Base-by-base conservation (phyloP, 1,140 invertebrate species). In the Bombus fervidus region DNA sequence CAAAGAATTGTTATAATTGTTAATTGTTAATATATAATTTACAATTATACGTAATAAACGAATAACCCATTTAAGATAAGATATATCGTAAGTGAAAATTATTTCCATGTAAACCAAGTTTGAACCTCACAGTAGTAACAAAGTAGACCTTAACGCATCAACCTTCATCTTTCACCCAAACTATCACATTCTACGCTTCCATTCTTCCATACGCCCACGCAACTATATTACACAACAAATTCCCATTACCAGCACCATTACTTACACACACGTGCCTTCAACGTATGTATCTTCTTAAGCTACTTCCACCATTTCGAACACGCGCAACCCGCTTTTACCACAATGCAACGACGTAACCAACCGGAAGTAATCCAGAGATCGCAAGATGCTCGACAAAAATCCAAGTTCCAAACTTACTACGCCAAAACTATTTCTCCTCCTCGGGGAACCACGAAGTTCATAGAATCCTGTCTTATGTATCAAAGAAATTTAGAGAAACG, bases 401-500 rank as follows among this genome's bases (percentile, higher is more conserved):
- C n/a, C 9, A 3, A 73, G 10, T 34, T 34, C 3, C 41, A 12
- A 53, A 74, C 72, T 53, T 74, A 31, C 8, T 22, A 3, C 25
- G 1, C 41, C 31, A 2, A 28, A 72, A 72, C 18, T 28, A 41
- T 15, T 12, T 8, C 13, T 25, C 34, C 31, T 69, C 10, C 8
- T 2, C 13, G 31, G 18, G 18, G 0, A 15, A 22, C 6, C 31
- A 18, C 66, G 68, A 39, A 10, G 68, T 37, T 13, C 28, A 62
- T 9, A 15, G 34, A 18, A 9, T 39, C 10, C 41, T 22, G n/a
- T 43, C n/a, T 28, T 10, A 28, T 12, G 43, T 53, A 39, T 47
- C 71, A 37, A 59, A 78, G 41, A 81, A 85, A 72, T 64, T 22
- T 79, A 53, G 18, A 25, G 57, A 81, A 85, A 64, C 37, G 28